Evolutionary conservation across 2,888 invertebrate species (phyloP), one percentile per base, ranked within the genome.

Genomic region (Apamea epomidion): DNA sequence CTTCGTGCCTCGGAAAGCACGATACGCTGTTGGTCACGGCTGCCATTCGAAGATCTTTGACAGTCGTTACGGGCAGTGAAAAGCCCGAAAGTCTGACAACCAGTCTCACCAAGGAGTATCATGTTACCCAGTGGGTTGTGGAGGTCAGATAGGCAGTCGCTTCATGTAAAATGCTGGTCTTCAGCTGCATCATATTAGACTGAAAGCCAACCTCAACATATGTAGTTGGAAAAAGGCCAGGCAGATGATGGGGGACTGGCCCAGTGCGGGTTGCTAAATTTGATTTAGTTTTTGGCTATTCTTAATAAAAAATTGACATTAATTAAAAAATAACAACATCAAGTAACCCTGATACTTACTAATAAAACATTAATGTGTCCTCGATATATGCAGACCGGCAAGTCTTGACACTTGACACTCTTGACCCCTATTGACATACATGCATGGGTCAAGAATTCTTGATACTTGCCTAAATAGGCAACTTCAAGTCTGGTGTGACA

Each of bases 341-440:
- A 54, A 54, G 16, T 32, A 58, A 42, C 18, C n/a, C 37, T 62
- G 25, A 48, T 48, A 48, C 14, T 18, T 51, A 32, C 0, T 25
- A 51, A 37, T 37, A 37, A 75, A 75, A 42, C 16, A 29, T 54
- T 16, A 32, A 29, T 60, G 18, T 58, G 21, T 62, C n/a, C 12
- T 60, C 45, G 64, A 83, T 84, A 60, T 67, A 37, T 74, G 60
- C 60, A 48, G 74, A 76, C 68, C 21, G 16, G 29, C 73, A n/a
- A 86, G 18, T 84, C 85, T 90, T 88, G 87, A 88, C 82, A 86
- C 88, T 88, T 88, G 90, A 86, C 84, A 85, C 58, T 72, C 71
- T 82, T 82, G 85, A 84, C 71, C 88, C 78, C 58, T 51, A 62
- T 82, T 73, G 72, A 80, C 76, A 64, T 81, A 62, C 8, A 25